phyloP scores from a whole-genome alignment of 1,140 invertebrate genomes.

The Zelostemma sp. region DNA sequence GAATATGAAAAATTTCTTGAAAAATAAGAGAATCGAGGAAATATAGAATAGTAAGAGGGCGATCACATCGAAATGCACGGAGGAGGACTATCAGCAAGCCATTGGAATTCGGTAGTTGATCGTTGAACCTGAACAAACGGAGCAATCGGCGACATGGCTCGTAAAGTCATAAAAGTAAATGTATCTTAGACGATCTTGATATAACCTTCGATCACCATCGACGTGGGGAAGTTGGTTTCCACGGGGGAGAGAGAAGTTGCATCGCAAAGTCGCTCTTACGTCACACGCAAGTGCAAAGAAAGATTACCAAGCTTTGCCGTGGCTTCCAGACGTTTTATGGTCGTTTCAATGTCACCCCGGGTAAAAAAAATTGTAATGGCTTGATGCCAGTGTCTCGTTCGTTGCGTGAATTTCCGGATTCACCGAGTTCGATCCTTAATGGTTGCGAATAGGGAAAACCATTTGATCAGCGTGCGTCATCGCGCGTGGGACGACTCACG shows the following conservation, averaged over 20 bases:
- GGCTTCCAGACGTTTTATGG: slow-evolving; percentile 10
- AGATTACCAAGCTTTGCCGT: not conserved
- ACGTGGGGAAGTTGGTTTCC: slow-evolving; percentile 11
- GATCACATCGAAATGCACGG: slow-evolving; percentile 11
- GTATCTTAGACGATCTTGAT: slow-evolving; percentile 33
- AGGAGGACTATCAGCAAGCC: slow-evolving; percentile 21
- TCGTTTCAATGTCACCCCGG: slow-evolving; percentile 8
- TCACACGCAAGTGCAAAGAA: slow-evolving; percentile 9
- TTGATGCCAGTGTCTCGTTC: not conserved
- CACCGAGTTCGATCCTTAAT: not conserved
- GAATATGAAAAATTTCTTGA: not conserved
- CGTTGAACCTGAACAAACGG: slow-evolving; percentile 52
- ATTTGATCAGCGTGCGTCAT: slow-evolving; percentile 3
- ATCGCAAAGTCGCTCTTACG: slow-evolving; percentile 16
- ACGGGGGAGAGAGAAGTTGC: slow-evolving; percentile 16
- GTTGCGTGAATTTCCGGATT: not conserved
- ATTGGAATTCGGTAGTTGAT: slow-evolving; percentile 42
- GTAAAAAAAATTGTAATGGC: slow-evolving; percentile 12
- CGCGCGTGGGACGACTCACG: slow-evolving; percentile 1
- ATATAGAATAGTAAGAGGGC: not conserved
- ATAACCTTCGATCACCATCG: slow-evolving; percentile 6
- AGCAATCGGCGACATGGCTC: slow-evolving; percentile 48
- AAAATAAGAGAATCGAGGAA: slow-evolving; percentile 3
- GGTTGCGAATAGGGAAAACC: not conserved
- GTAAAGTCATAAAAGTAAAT: slow-evolving; percentile 54